Conservation (phyloP, 2,797 vertebrate species). For the Pterois miles region DNA sequence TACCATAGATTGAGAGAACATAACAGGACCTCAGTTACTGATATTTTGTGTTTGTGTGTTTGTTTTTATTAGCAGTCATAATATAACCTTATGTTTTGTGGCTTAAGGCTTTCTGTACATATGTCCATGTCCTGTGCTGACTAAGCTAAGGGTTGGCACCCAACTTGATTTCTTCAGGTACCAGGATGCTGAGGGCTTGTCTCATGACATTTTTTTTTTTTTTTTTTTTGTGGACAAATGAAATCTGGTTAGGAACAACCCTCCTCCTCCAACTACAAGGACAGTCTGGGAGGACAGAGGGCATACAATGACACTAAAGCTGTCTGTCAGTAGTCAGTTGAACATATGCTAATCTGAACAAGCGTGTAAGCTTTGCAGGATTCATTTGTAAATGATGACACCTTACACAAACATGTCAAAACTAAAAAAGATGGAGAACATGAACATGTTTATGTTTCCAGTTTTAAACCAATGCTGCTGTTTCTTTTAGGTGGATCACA, state of each 20-base stretch:
- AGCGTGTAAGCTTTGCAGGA: not conserved
- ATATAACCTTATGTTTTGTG: not conserved
- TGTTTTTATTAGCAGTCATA: not conserved
- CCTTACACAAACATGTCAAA: not conserved
- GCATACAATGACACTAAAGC: not conserved
- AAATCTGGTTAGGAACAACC: not conserved
- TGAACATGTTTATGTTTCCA: too few relatives aligned
- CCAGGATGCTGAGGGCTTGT: not conserved
- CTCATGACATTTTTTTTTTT: not conserved
- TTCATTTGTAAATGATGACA: not conserved
- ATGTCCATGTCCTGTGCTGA: slow-evolving; percentile 2
- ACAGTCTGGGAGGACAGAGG: not conserved
- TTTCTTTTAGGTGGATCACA: too few relatives aligned
- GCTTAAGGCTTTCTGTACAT: not conserved
- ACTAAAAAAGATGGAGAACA: not conserved
- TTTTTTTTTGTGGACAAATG: not conserved
- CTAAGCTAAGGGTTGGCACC: not conserved
- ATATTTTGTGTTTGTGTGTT: not conserved
- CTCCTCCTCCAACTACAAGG: not conserved
- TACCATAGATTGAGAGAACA: too few relatives aligned
- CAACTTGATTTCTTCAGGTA: not conserved
- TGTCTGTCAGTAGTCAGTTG: not conserved
- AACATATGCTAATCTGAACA: not conserved
- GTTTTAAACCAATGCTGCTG: too few relatives aligned
- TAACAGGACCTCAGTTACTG: too few relatives aligned